Conservation (phyloP, 1,140 invertebrate species). For the Cydia fagiglandana region DNA sequence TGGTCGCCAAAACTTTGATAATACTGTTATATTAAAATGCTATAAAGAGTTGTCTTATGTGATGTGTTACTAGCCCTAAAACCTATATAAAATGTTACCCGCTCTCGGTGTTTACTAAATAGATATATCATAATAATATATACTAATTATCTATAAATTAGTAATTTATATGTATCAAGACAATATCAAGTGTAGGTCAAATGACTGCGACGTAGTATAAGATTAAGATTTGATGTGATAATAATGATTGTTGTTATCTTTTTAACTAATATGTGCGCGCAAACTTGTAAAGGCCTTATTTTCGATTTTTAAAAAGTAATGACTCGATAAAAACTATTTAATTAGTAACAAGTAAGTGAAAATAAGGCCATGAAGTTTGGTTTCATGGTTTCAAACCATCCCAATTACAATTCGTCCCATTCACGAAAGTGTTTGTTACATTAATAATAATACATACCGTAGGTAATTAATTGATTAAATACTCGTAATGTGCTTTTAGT, state of each 20-base stretch:
- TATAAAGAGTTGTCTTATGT: constrained; percentile 29
- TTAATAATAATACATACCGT: background rate
- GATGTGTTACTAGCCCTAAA: constrained; percentile 28
- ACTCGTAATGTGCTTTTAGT: too few species aligned
- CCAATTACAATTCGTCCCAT: background rate
- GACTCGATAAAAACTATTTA: background rate
- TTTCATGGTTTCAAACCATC: constrained; percentile 1
- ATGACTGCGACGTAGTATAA: constrained; percentile 25
- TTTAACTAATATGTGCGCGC: constrained; percentile 35
- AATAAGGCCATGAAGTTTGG: background rate
- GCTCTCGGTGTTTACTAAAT: constrained; percentile 10
- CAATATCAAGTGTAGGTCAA: constrained; percentile 21
- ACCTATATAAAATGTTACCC: constrained; percentile 27
- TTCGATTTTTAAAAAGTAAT: constrained; percentile 29
- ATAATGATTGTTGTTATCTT: constrained; percentile 38
- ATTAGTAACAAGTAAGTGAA: background rate
- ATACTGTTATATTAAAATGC: constrained; percentile 11
- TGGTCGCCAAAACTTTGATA: constrained; percentile 28
- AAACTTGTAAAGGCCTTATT: background rate
- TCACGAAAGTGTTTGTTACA: background rate
- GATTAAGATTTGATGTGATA: constrained; percentile 40
- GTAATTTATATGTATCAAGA: background rate
- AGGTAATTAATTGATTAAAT: background rate
- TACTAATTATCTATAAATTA: background rate
- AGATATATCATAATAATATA: background rate